phyloP scores from a whole-genome alignment of 2,113 vertebrate species.

The Larimichthys crocea region DNA sequence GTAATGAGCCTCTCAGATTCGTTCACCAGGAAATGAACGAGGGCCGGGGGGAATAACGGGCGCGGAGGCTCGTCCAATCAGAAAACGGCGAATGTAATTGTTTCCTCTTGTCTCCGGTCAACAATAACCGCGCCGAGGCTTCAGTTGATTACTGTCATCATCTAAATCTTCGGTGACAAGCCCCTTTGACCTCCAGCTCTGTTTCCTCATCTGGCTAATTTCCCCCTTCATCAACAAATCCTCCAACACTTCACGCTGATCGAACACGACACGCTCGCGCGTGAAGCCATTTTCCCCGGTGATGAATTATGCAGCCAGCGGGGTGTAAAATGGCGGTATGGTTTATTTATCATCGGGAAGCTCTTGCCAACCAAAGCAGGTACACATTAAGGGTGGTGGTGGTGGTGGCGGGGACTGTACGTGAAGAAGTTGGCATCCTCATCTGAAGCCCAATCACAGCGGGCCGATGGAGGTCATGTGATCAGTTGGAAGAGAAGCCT shows the following conservation, averaged over 20 bases:
- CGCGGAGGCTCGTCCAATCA: constrained; percentile 9
- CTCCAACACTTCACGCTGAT: constrained; percentile 40
- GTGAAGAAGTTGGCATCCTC: background rate
- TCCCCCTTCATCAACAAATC: constrained; percentile 29
- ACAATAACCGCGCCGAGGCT: background rate
- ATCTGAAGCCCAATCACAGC: background rate
- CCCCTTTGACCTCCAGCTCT: constrained; percentile 37
- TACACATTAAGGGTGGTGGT: constrained; percentile 1
- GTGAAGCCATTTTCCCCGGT: constrained; percentile 25
- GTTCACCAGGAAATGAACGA: background rate
- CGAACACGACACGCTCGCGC: constrained; percentile 40
- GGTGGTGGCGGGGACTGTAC: background rate
- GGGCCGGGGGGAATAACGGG: background rate
- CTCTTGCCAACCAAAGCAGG: constrained; percentile 33
- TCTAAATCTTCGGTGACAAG: constrained; percentile 34
- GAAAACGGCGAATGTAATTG: constrained; percentile 23
- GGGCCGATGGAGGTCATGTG: constrained; percentile 2
- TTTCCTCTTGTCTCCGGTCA: constrained; percentile 31
- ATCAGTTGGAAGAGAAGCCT: background rate
- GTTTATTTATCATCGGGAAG: constrained; percentile 64
- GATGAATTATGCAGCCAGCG: constrained; percentile 65
- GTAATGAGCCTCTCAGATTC: background rate
- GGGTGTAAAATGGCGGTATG: constrained; percentile 49
- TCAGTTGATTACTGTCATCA: constrained; percentile 37
- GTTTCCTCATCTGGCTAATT: constrained; percentile 42